These are phyloP conservation scores for Carollia perspicillata DNA, from an alignment of 2,113 vertebrate genomes.

Conservation along the genomic window DNA sequence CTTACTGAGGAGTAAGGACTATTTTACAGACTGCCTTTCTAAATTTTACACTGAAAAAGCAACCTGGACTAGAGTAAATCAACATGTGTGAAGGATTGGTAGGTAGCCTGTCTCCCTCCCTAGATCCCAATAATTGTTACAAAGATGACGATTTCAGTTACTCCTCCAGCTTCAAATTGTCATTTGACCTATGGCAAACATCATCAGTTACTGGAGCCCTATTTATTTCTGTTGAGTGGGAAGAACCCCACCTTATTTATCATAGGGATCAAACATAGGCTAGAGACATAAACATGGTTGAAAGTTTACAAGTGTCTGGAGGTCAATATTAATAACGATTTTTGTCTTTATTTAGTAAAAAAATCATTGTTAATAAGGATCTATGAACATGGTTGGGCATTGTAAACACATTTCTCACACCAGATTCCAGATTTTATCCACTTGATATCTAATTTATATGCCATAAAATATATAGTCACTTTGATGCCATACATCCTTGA, in stretches of 20 bases:
- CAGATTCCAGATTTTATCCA: not conserved
- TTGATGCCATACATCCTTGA: not conserved
- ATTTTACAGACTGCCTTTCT: not conserved
- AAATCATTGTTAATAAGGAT: not conserved
- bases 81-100: not conserved
- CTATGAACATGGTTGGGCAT: not conserved
- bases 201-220: not conserved
- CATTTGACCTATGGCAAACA: not conserved
- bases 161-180: conserved; percentile 12
- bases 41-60: conserved; percentile 2
- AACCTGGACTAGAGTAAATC: not conserved
- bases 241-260: not conserved
- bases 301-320: not conserved
- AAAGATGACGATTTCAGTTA: not conserved
- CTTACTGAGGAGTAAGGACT: not conserved
- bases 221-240: not conserved
- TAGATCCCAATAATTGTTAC: not conserved
- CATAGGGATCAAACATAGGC: not conserved
- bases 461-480: not conserved
- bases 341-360: not conserved
- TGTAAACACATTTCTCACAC: not conserved
- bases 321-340: not conserved
- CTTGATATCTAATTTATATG: not conserved
- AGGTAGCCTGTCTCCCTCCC: not conserved
- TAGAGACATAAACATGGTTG: not conserved